Conservation (phyloP, 2,888 invertebrate species). For the Leptopterna dolabrata region DNA sequence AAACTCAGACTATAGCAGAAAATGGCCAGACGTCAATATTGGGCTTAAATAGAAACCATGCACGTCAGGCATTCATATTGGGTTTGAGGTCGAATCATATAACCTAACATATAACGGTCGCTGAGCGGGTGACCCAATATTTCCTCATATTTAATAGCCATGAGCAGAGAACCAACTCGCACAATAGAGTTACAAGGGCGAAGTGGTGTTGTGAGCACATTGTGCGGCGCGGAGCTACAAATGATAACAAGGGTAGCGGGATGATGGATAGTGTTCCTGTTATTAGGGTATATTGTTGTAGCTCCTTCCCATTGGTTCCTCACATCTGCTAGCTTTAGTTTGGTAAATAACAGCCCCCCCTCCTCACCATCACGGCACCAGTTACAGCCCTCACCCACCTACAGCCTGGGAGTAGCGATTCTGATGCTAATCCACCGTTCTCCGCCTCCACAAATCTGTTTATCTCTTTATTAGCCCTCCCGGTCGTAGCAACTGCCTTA, state of each 20-base stretch:
- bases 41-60: too few species aligned
- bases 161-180: conserved; percentile 18
- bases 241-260: conserved; percentile 51
- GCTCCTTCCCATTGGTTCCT: neutral
- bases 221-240: conserved; percentile 52
- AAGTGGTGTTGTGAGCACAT: conserved; percentile 49
- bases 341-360: conserved; percentile 45
- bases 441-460: conserved; percentile 52
- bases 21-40: too few species aligned
- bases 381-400: neutral
- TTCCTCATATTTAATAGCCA: conserved; percentile 52
- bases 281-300: conserved; percentile 53
- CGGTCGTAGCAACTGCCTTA: conserved; percentile 33
- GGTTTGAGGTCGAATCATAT: neutral
- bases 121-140: conserved; percentile 51
- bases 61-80: neutral
- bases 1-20: too few species aligned
- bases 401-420: conserved; percentile 33
- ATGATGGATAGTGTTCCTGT: conserved; percentile 55
- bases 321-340: conserved; percentile 53
- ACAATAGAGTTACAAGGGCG: conserved; percentile 51
- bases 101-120: conserved; percentile 36
- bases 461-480: conserved; percentile 52
- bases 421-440: conserved; percentile 47
- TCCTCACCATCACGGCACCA: neutral